Percentiles rank a stretch among this genome's conserved stretches.
phyloP scores from a whole-genome alignment of 2,113 vertebrate genomes.

The Heterotis niloticus region DNA sequence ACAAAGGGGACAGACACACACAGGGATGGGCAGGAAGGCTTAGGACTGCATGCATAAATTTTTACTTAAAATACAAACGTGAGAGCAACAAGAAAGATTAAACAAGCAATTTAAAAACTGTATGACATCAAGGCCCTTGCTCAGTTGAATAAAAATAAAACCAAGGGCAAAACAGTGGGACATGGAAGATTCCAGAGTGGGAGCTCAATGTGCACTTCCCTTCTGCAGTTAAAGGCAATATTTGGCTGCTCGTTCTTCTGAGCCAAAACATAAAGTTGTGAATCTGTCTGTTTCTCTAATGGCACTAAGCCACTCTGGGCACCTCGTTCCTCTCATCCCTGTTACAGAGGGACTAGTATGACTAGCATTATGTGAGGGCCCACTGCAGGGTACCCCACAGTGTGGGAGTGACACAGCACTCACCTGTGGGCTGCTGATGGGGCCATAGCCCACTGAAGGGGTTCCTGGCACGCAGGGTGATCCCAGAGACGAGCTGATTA shows the following conservation, averaged over 20 bases:
- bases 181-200: not conserved
- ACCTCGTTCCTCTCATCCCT: too few relatives aligned
- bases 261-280: not conserved
- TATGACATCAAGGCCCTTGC: not conserved
- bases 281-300: not conserved
- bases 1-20: not conserved
- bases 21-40: not conserved
- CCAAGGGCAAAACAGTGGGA: not conserved
- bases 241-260: not conserved
- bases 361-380: not conserved
- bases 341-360: too few relatives aligned
- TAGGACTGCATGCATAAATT: not conserved
- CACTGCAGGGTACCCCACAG: not conserved
- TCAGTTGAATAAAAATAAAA: not conserved
- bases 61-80: not conserved
- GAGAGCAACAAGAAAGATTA: not conserved
- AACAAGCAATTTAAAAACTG: not conserved
- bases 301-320: not conserved
- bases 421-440: conserved; percentile 86
- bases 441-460: conserved; percentile 81
- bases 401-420: not conserved
- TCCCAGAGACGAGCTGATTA: conserved; percentile 87
- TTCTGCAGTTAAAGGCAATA: not conserved
- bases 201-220: too few relatives aligned
- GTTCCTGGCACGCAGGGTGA: conserved; percentile 83